These are phyloP conservation scores for Okamejei kenojei DNA, from an alignment of 2,797 vertebrate genomes.

Conservation along the genomic window DNA sequence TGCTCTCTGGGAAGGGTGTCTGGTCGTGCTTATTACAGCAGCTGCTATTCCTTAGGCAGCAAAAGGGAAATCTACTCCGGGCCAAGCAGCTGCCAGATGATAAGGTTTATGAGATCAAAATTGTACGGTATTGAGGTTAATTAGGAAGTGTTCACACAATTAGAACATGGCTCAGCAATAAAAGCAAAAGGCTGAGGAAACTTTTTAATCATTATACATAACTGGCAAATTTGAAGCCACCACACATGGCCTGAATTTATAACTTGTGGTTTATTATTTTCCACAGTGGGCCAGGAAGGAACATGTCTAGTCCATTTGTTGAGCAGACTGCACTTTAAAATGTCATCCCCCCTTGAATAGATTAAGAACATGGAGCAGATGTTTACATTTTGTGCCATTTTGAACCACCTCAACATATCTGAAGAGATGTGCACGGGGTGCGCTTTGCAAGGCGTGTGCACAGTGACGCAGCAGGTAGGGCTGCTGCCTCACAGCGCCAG, in stretches of 20 bases:
- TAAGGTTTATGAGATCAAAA: conserved; percentile 23
- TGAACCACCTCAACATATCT: neutral
- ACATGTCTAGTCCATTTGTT: neutral
- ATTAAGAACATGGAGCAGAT: neutral
- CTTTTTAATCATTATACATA: conserved; percentile 13
- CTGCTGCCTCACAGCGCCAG: no score
- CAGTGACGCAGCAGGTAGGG: no score
- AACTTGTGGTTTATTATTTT: conserved; percentile 3
- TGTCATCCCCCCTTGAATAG: neutral
- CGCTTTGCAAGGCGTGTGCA: neutral
- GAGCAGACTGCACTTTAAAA: neutral
- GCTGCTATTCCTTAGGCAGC: neutral
- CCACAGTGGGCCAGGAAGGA: neutral
- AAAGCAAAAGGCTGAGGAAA: neutral
- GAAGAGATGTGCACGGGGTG: neutral
- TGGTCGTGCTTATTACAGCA: neutral
- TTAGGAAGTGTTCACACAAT: conserved; percentile 25
- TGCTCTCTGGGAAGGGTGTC: neutral
- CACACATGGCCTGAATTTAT: conserved; percentile 22
- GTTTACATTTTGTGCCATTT: neutral
- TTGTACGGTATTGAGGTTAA: neutral
- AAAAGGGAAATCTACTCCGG: neutral
- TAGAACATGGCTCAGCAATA: neutral
- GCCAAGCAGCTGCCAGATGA: conserved; percentile 19
- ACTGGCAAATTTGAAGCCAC: conserved; percentile 11